Conservation (phyloP, 2,888 invertebrate genomes). For the Liopterus haemorrhoidalis region DNA sequence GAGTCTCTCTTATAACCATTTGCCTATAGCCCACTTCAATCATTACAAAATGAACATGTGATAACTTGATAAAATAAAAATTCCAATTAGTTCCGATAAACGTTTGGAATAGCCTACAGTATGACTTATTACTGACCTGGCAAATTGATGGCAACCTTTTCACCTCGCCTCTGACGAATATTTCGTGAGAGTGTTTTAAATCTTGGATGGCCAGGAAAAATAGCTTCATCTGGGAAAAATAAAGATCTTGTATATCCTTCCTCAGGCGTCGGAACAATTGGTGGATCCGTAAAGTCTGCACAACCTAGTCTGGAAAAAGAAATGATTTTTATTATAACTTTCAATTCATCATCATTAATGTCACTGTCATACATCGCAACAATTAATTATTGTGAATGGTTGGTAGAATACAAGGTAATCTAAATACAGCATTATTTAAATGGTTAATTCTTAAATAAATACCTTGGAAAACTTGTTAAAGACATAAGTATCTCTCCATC, state of each 20-base stretch:
- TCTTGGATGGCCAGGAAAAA: constrained; percentile 91
- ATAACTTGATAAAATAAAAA: constrained; percentile 9
- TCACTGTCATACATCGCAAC: neutral
- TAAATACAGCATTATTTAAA: too few species aligned
- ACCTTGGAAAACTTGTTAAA: constrained; percentile 91
- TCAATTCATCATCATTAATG: neutral
- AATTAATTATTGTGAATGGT: constrained; percentile 2
- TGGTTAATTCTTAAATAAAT: constrained; percentile 28
- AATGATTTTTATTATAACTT: constrained; percentile 13
- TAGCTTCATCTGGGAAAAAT: constrained; percentile 93
- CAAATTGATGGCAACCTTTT: constrained; percentile 94
- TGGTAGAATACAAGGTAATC: constrained; percentile 2
- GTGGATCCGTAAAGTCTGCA: constrained; percentile 80
- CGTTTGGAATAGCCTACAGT: neutral
- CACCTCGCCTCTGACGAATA: constrained; percentile 83
- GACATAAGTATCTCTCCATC: constrained; percentile 82
- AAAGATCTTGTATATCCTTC: constrained; percentile 73
- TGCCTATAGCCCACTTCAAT: too few species aligned
- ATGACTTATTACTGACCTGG: constrained; percentile 66
- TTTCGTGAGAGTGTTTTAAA: constrained; percentile 90
- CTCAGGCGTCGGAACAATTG: constrained; percentile 62
- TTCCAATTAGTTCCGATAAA: too few species aligned
- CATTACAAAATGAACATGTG: constrained; percentile 6
- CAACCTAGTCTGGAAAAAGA: constrained; percentile 69
- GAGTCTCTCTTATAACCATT: too few species aligned